Base-by-base conservation (phyloP, 2,888 invertebrate genomes). In the Stenolophus ochropezus region DNA sequence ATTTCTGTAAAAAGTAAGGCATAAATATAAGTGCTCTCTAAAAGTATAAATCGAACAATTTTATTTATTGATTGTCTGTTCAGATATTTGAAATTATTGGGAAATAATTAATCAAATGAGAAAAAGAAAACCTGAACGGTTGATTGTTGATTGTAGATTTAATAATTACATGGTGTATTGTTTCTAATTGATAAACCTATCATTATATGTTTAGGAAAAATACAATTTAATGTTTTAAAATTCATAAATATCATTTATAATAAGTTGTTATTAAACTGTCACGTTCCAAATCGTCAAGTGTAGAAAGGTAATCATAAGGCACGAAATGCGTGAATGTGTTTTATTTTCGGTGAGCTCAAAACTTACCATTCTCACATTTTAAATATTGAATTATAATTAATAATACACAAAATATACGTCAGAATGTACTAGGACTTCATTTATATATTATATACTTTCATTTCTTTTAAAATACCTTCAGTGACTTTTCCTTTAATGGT, bases 201-300 rank as follows among this genome's bases (percentile, higher is more conserved):
- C 61, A 61, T 61, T 25, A 61, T 61, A 11, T 61, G 14, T 61
- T 61, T 61, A 61, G 4, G 61, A 61, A 61, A 61, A 61, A 61
- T 61, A 61, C 23, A 58, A 58, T 58, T 21, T 25, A 61, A 61
- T 61, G 23, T 61, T 61, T 61, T 61, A 61, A 53, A 61, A 21
- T 61, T 61, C 25, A 61, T 61, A 61, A 61, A 61, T 61, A 61
- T 61, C 25, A 25, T 61, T 61, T 53, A 23, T 61, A 61, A 61
- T 61, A 61, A 61, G 61, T 61, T 61, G 61, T 61, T 61, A 61
- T 61, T 61, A 61, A 14, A 25, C 61, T 61, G 61, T 61, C 61
- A 27, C 5, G 5, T 61, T 14, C n/a, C 11, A 27, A 61, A 25
- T 23, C 61, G 23, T 61, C 25, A 61, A 25, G 11, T 42, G 33